Conservation (phyloP, 1,140 invertebrate genomes). For the Campoletis sonorensis region DNA sequence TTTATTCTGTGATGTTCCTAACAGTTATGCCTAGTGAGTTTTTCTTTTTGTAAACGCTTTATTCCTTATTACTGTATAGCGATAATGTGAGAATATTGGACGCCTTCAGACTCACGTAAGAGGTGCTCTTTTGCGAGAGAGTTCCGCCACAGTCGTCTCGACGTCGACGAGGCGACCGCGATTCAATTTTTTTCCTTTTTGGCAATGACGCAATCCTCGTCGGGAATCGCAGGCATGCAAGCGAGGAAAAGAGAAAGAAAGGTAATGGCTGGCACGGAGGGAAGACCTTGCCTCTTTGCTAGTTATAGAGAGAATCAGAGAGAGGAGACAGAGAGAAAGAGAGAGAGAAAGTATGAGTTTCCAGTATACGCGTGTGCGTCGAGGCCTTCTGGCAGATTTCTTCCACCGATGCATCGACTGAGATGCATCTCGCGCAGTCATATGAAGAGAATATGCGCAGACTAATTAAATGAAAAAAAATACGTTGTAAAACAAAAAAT, state of each 20-base stretch:
- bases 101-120: background rate
- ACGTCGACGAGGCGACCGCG: background rate
- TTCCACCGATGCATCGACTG: background rate
- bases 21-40: background rate
- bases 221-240: background rate
- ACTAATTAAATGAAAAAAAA: too few relatives aligned
- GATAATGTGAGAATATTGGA: background rate
- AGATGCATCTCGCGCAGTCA: too few relatives aligned
- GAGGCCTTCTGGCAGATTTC: background rate
- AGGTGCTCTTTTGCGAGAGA: conserved; percentile 19
- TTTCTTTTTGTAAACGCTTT: background rate
- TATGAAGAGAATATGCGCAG: too few relatives aligned
- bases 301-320: background rate
- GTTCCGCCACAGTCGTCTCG: conserved; percentile 11
- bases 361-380: background rate
- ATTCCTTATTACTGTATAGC: background rate
- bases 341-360: background rate
- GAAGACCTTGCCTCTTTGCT: background rate
- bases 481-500: too few relatives aligned
- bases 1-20: too few relatives aligned
- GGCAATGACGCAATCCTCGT: conserved; percentile 24
- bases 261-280: background rate
- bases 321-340: background rate
- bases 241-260: background rate
- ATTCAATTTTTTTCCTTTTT: conserved; percentile 7